Percentiles rank a stretch among this genome's conserved stretches.
These are phyloP conservation scores for Drosophila erecta DNA, from an alignment of 1,140 invertebrate genomes.

Conservation along the genomic window DNA sequence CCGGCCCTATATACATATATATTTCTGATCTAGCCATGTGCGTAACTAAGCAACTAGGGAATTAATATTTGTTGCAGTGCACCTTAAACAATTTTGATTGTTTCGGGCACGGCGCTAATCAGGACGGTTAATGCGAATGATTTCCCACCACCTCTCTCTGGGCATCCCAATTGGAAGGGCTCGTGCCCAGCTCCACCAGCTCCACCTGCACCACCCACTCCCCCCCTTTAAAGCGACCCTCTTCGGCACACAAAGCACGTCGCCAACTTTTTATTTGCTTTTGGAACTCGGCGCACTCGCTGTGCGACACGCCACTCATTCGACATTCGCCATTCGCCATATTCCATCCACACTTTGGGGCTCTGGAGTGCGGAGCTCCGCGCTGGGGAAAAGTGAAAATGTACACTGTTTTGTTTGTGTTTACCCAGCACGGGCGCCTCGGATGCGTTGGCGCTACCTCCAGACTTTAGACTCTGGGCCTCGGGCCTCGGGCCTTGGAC, in stretches of 20 bases:
- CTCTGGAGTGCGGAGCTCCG: constrained; percentile 3
- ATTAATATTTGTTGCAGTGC: constrained; percentile 21
- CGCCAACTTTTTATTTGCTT: constrained; percentile 77
- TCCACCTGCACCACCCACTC: not conserved
- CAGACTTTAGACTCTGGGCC: not conserved
- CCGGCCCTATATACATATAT: no score
- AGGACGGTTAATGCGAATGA: constrained; percentile 26
- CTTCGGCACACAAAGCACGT: constrained; percentile 69
- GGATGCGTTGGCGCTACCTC: constrained; percentile 27
- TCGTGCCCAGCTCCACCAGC: constrained; percentile 20
- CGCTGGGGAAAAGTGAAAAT: constrained; percentile 72
- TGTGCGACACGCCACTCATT: constrained; percentile 47
- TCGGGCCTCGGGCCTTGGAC: constrained; percentile 7
- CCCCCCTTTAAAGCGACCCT: constrained; percentile 1
- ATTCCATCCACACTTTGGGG: constrained; percentile 28
- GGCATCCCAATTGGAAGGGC: constrained; percentile 28
- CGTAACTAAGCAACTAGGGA: no score
- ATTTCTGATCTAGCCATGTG: no score
- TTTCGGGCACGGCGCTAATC: constrained; percentile 39
- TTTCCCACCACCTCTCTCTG: constrained; percentile 23
- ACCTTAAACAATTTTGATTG: constrained; percentile 17
- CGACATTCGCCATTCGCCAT: constrained; percentile 1
- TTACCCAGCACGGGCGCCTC: constrained; percentile 58
- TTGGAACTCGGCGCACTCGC: constrained; percentile 36
- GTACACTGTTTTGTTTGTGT: constrained; percentile 75